Evolutionary conservation across 1,140 invertebrate species (phyloP).

Genomic region (Ooceraea biroi): DNA sequence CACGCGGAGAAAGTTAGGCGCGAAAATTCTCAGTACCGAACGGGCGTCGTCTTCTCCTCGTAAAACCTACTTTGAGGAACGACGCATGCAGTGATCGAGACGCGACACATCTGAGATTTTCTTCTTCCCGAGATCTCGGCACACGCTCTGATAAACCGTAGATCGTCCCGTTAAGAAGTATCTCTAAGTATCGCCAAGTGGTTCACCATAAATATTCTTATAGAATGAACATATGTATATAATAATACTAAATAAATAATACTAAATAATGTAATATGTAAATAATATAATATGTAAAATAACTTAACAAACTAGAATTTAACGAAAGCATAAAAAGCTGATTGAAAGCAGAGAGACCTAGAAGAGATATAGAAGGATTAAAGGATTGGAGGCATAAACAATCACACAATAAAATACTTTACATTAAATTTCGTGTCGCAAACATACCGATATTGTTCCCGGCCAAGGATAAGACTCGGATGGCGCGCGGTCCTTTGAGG

Average conservation of each 20-base stretch:
- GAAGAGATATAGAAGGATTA: too few species aligned
- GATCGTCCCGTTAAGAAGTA: neutral
- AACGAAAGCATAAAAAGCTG: too few species aligned
- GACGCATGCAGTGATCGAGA: neutral
- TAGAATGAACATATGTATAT: too few species aligned
- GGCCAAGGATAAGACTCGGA: constrained; percentile 91
- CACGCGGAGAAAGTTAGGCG: constrained; percentile 26
- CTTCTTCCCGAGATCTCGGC: neutral
- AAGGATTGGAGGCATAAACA: too few species aligned
- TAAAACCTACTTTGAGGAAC: neutral
- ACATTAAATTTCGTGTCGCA: neutral
- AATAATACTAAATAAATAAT: too few species aligned
- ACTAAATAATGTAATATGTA: too few species aligned
- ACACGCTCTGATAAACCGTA: constrained; percentile 4
- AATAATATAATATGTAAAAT: too few species aligned
- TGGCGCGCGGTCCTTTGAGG: constrained; percentile 91
- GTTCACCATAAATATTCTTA: neutral
- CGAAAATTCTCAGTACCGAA: constrained; percentile 50
- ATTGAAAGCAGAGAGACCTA: too few species aligned
- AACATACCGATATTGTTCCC: constrained; percentile 92
- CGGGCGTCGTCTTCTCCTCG: neutral
- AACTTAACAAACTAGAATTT: too few species aligned
- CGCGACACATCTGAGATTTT: neutral
- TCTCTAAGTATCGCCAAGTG: neutral
- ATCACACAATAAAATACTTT: too few species aligned